Base-by-base conservation (phyloP, 1,140 invertebrate species). In the Zaprionus africanus region DNA sequence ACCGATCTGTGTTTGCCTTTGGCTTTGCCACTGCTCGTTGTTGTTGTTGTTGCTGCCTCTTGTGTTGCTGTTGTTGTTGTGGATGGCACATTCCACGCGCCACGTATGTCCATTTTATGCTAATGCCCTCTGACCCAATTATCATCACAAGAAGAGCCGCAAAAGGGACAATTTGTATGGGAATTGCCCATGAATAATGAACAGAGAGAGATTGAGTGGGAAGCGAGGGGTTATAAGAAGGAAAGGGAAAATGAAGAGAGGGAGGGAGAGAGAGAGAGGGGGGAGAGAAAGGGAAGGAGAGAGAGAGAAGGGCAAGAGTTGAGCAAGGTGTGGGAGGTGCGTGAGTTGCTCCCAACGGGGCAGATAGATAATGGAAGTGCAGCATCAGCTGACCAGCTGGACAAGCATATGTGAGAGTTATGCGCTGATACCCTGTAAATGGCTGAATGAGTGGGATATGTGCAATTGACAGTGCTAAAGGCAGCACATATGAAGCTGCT, bases 41-140 rank as follows among this genome's bases (percentile, higher is more conserved):
- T n/a, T n/a, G 12, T 41, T 41, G 4, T 41, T n/a, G 38, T 5
- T 41, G 5, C 38, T 22, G 22, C 9, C 2, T 12, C 28, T n/a
- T 57, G n/a, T 38, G 22, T 28, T 51, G 1, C 9, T 38, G 3
- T n/a, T 65, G 22, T 41, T 15, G 9, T 17, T 54, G 12, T 26
- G 2, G 22, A 22, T 41, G n/a, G 22, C 51, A 28, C 31, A 53
- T 53, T 51, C 51, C n/a, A 56, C 38, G 41, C 28, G 22, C 26
- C 5, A 26, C 17, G 28, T 60, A 75, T 75, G 65, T 78, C 46
- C 68, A 54, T 75, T 60, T 75, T 78, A 78, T 78, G 76, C 71
- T 60, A 78, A 78, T 78, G 54, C 22, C 38, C 13, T 7, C 34
- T 65, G 71, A 75, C 76, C 76, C 60, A 78, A 68, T 59, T 75